Conservation (phyloP, 1,140 invertebrate genomes). For the Panonychus citri region DNA sequence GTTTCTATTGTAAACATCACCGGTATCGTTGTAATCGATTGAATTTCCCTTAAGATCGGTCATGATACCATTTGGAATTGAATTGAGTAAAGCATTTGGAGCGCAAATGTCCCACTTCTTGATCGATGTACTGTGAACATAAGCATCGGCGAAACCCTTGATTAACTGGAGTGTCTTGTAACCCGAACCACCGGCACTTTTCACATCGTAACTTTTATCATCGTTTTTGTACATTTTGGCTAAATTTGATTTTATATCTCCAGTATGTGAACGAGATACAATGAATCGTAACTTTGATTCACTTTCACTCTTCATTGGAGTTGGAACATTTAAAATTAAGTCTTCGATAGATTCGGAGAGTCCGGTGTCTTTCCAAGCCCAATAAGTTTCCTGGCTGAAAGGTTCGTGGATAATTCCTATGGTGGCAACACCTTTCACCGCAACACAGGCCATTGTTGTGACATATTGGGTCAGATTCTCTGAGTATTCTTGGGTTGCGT, state of each 20-base stretch:
- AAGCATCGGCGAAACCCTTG: slow-evolving; percentile 62
- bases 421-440: slow-evolving; percentile 60
- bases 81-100: slow-evolving; percentile 65
- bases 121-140: slow-evolving; percentile 67
- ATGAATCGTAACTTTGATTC: slow-evolving; percentile 24
- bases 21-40: slow-evolving; percentile 29
- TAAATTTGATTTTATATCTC: too few relatives aligned
- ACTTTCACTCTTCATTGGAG: too few relatives aligned
- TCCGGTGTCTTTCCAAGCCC: slow-evolving; percentile 7
- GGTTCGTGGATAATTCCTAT: slow-evolving; percentile 90
- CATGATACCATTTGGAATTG: slow-evolving; percentile 29
- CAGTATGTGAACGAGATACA: too few relatives aligned
- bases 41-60: slow-evolving; percentile 29
- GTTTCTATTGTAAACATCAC: neutral
- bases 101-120: too few relatives aligned
- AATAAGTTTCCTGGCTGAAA: too few relatives aligned
- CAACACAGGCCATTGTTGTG: slow-evolving; percentile 92
- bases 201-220: too few relatives aligned
- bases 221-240: too few relatives aligned
- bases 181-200: slow-evolving; percentile 55
- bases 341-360: neutral
- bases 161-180: slow-evolving; percentile 77
- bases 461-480: slow-evolving; percentile 74
- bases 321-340: too few relatives aligned
- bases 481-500: slow-evolving; percentile 95